These are phyloP conservation scores for Acanthurus leucopareius DNA, from an alignment of 2,797 vertebrate species.

Conservation along the genomic window DNA sequence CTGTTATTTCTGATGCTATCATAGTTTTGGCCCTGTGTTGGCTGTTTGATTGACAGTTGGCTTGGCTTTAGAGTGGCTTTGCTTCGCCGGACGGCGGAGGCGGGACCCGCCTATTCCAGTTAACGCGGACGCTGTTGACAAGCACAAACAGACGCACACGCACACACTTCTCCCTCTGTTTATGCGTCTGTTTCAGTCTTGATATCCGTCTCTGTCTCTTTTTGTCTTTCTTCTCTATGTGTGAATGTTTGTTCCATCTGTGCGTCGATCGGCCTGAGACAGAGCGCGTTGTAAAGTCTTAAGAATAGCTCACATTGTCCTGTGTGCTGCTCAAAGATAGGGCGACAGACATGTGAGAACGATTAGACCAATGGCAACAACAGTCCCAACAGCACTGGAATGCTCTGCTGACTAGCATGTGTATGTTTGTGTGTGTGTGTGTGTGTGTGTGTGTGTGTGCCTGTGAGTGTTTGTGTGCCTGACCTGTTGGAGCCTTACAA, in stretches of 20 bases:
- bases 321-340: slow-evolving; percentile 76
- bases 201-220: slow-evolving; percentile 59
- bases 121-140: slow-evolving; percentile 56
- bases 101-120: slow-evolving; percentile 66
- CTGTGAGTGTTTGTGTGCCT: too few relatives aligned
- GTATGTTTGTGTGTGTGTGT: slow-evolving; percentile 49
- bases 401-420: slow-evolving; percentile 79
- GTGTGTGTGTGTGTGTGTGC: slow-evolving; percentile 41
- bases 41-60: slow-evolving; percentile 76
- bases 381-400: slow-evolving; percentile 81
- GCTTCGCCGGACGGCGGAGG: slow-evolving; percentile 68
- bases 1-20: slow-evolving; percentile 80
- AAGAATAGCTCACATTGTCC: slow-evolving; percentile 85
- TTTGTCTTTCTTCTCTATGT: slow-evolving; percentile 52
- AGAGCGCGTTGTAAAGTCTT: slow-evolving; percentile 67
- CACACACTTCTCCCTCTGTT: slow-evolving; percentile 67
- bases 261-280: slow-evolving; percentile 58
- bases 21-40: slow-evolving; percentile 62
- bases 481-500: slow-evolving; percentile 55
- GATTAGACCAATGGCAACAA: slow-evolving; percentile 86
- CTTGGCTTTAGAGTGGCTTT: slow-evolving; percentile 63
- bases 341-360: slow-evolving; percentile 85
- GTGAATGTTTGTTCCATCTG: slow-evolving; percentile 77
- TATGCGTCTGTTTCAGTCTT: slow-evolving; percentile 60
- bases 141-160: slow-evolving; percentile 58